These are phyloP conservation scores for Chalcosyrphus nemorum DNA, from an alignment of 2,888 invertebrate genomes.

Conservation along the genomic window DNA sequence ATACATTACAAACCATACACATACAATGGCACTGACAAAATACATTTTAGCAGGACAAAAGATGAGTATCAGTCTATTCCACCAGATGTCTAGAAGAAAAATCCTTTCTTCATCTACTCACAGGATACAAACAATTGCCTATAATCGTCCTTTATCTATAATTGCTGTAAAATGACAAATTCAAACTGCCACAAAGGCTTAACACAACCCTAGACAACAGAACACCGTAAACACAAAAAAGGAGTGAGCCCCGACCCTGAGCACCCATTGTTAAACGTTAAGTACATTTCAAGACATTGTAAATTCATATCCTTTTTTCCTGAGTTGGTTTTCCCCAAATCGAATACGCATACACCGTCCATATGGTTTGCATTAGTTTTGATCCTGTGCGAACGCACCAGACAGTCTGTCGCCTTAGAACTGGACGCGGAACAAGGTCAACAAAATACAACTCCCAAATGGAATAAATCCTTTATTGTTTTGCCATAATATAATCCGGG, in stretches of 20 bases:
- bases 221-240: constrained; percentile 45
- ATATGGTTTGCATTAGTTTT: constrained; percentile 58
- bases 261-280: constrained; percentile 36
- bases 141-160: constrained; percentile 48
- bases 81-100: constrained; percentile 10
- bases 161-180: constrained; percentile 67
- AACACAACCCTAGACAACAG: no score
- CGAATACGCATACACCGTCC: constrained; percentile 15
- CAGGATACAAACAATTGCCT: constrained; percentile 37
- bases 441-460: constrained; percentile 49
- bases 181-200: constrained; percentile 38
- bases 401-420: constrained; percentile 58
- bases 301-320: constrained; percentile 8
- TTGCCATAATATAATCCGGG: neutral
- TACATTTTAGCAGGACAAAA: no score
- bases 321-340: constrained; percentile 45
- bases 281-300: constrained; percentile 63
- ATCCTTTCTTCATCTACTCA: constrained; percentile 10
- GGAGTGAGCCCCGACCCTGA: constrained; percentile 39
- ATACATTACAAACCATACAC: no score
- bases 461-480: constrained; percentile 45
- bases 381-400: constrained; percentile 31
- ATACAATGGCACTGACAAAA: no score
- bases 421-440: constrained; percentile 9
- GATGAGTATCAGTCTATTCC: no score